Evolutionary conservation across 2,888 invertebrate genomes (phyloP), one percentile per base, ranked within the genome.

Genomic region (Pseudococcus jackbeardsleyi): DNA sequence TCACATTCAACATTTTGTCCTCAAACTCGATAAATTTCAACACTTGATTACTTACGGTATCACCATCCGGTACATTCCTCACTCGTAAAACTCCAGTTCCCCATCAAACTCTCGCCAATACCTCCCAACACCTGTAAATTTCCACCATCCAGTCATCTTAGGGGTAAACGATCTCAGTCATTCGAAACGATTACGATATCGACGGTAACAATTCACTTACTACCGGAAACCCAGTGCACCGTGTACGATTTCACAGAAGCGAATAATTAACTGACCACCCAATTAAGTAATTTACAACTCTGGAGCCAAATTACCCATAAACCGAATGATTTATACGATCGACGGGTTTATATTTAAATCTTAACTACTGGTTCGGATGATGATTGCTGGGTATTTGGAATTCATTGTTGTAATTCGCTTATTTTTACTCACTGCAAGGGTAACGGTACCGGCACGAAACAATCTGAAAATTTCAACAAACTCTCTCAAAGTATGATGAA

Each of bases 261-360:
- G 72, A 82, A 33, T 82, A 46, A 82, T 82, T 46, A 46, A 46
- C 22, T 19, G 33, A 46, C 77, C 39, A 77, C 39, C 59, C 72
- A 77, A 42, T 39, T 82, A 33, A 82, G 42, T 82, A 11, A 46
- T 82, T 82, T 82, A 82, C 79, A 46, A 15, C 79, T 33, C 79
- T 26, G 46, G 19, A 46, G 12, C 46, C 33, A 39, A 77, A 77
- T 77, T 39, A 77, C 79, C 79, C 79, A 82, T 82, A 82, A 82
- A 82, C 33, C 79, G 39, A 77, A 77, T 82, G 42, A 82, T 82
- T 82, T 46, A 46, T 46, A 46, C 46, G 46, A 46, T 42, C 79
- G 79, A 82, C 46, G 42, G 22, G 42, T 72, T 82, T 46, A 46
- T 82, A 82, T 46, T 82, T 82, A 82, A 82, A 82, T 46, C 42